These are phyloP conservation scores for Drosophila sproati DNA, from an alignment of 1,140 invertebrate genomes.

Conservation along the genomic window DNA sequence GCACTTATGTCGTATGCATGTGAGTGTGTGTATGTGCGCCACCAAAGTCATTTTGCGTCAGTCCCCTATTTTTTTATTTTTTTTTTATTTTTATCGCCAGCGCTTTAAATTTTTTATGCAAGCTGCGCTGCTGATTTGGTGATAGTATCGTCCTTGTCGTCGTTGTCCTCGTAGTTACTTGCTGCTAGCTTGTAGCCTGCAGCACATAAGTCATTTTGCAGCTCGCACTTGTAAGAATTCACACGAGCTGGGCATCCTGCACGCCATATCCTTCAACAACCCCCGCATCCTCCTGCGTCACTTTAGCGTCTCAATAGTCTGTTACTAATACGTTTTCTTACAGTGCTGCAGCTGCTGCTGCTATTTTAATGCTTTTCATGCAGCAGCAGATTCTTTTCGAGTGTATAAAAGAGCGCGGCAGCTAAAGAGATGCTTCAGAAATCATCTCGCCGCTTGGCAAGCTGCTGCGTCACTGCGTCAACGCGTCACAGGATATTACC, in stretches of 20 bases:
- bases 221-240: conserved; percentile 73
- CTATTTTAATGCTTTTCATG: conserved; percentile 81
- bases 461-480: conserved; percentile 75
- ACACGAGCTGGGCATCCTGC: conserved; percentile 56
- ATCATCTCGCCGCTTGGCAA: conserved; percentile 26
- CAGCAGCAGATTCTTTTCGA: conserved; percentile 73
- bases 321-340: conserved; percentile 78
- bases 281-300: conserved; percentile 32
- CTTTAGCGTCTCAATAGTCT: conserved; percentile 79
- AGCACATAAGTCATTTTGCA: conserved; percentile 79
- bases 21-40: conserved; percentile 19
- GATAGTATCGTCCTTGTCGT: conserved; percentile 70
- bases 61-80: neutral
- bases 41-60: conserved; percentile 68
- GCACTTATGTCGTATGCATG: conserved; percentile 62
- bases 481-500: conserved; percentile 80
- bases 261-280: conserved; percentile 20
- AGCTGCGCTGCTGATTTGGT: conserved; percentile 76
- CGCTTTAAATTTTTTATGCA: conserved; percentile 79
- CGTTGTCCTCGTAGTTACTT: neutral
- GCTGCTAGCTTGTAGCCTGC: conserved; percentile 39
- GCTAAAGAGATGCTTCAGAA: conserved; percentile 35
- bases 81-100: conserved; percentile 67
- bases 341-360: conserved; percentile 47
- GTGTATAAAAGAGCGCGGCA: conserved; percentile 70